Evolutionary conservation across 2,888 invertebrate genomes (phyloP).

Genomic region (Parasteatoda lunata): DNA sequence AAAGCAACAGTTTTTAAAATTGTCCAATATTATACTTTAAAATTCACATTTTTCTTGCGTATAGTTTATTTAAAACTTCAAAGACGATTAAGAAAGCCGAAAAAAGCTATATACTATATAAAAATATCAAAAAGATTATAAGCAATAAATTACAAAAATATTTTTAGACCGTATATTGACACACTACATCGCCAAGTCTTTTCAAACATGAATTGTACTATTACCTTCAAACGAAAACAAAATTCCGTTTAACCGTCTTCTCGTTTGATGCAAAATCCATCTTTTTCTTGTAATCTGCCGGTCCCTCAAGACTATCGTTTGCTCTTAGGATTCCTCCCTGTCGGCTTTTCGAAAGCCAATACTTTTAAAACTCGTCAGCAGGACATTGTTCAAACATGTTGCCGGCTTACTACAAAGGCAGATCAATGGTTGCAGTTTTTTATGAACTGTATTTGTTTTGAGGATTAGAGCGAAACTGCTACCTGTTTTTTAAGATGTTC

Average conservation of each 20-base stretch:
- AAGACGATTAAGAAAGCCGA: too few relatives aligned
- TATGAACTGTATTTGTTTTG: not conserved
- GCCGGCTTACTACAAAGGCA: not conserved
- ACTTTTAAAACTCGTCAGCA: not conserved
- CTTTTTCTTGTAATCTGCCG: not conserved
- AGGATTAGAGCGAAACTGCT: conserved; percentile 1
- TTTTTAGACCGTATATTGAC: too few relatives aligned
- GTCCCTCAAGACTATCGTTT: not conserved
- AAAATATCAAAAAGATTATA: too few relatives aligned
- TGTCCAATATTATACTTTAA: too few relatives aligned
- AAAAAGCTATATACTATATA: too few relatives aligned
- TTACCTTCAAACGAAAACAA: not conserved
- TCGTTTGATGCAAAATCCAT: not conserved
- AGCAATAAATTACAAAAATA: too few relatives aligned
- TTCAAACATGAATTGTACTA: not conserved
- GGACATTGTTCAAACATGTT: conserved; percentile 5
- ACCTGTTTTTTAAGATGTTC: not conserved
- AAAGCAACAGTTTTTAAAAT: too few relatives aligned
- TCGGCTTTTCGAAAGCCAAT: not conserved
- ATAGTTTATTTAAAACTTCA: too few relatives aligned
- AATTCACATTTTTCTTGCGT: too few relatives aligned
- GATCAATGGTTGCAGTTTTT: not conserved
- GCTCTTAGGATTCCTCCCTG: not conserved
- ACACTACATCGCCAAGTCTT: too few relatives aligned
- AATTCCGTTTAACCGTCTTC: not conserved